These are phyloP conservation scores for Terebella lapidaria DNA, from an alignment of 2,888 invertebrate species.

Conservation along the genomic window DNA sequence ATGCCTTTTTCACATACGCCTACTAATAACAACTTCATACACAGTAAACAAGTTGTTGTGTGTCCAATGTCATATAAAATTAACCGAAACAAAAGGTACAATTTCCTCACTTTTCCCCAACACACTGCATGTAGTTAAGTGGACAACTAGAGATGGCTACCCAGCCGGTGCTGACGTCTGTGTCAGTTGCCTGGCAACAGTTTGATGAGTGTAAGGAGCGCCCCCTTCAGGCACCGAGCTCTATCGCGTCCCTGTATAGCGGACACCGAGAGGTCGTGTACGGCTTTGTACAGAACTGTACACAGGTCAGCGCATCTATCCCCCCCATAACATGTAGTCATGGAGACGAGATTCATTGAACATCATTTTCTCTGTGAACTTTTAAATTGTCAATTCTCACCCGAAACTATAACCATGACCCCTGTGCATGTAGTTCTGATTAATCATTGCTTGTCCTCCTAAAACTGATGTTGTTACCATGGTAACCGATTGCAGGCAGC, in stretches of 20 bases:
- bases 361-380: no score
- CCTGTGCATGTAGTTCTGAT: neutral
- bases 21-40: no score
- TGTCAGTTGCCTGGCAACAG: slow-evolving; percentile 47
- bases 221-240: slow-evolving; percentile 42
- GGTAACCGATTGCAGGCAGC: slow-evolving; percentile 35
- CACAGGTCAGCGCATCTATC: neutral
- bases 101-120: no score
- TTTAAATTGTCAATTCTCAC: no score
- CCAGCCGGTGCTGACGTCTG: slow-evolving; percentile 46
- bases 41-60: no score
- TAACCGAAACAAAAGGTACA: no score
- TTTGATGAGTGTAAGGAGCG: slow-evolving; percentile 30
- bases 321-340: no score
- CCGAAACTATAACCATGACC: no score
- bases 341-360: no score
- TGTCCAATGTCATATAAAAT: no score
- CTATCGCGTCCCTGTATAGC: slow-evolving; percentile 39
- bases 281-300: neutral
- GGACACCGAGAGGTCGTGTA: neutral
- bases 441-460: neutral
- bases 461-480: neutral
- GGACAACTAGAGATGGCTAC: slow-evolving; percentile 41
- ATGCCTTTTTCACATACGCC: no score
- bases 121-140: slow-evolving; percentile 37